A percentile compares a stretch with the other conserved stretches of the same genome.
phyloP scores from a whole-genome alignment of 2,888 invertebrate genomes.

The Isoperla grammatica region DNA sequence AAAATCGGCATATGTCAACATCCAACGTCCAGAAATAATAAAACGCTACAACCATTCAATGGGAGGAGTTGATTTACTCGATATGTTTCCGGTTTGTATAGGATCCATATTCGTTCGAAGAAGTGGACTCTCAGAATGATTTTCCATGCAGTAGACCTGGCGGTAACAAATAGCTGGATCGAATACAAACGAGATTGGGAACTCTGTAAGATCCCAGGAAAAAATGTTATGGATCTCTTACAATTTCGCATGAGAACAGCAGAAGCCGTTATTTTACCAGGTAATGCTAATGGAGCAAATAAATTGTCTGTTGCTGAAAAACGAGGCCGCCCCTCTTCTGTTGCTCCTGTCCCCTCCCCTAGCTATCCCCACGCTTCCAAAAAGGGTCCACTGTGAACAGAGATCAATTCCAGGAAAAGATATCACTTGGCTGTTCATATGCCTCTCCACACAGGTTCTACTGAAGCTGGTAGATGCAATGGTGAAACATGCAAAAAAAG shows the following conservation, averaged over 20 bases:
- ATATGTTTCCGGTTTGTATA: slow-evolving; percentile 30
- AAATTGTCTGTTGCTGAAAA: no score
- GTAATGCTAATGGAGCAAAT: background rate
- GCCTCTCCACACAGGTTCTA: background rate
- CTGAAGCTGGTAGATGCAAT: background rate
- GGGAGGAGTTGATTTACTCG: slow-evolving; percentile 37
- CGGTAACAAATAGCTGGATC: slow-evolving; percentile 26
- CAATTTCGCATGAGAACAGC: background rate
- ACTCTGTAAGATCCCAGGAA: background rate
- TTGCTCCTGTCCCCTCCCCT: no score
- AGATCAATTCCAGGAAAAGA: background rate
- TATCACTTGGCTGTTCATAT: background rate
- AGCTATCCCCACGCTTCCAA: background rate
- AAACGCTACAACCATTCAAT: slow-evolving; percentile 32
- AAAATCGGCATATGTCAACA: slow-evolving; percentile 29
- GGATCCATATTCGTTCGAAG: slow-evolving; percentile 26
- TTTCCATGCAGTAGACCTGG: slow-evolving; percentile 26
- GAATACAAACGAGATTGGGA: background rate
- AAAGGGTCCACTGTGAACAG: background rate
- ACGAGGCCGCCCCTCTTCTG: no score
- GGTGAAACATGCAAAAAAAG: background rate
- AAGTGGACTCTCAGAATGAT: slow-evolving; percentile 29
- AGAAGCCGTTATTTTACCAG: background rate
- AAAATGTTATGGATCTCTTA: background rate
- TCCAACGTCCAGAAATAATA: slow-evolving; percentile 33